Percentiles rank a stretch among this genome's conserved stretches.
phyloP scores from a whole-genome alignment of 2,113 vertebrate genomes.

The Vulpes vulpes region DNA sequence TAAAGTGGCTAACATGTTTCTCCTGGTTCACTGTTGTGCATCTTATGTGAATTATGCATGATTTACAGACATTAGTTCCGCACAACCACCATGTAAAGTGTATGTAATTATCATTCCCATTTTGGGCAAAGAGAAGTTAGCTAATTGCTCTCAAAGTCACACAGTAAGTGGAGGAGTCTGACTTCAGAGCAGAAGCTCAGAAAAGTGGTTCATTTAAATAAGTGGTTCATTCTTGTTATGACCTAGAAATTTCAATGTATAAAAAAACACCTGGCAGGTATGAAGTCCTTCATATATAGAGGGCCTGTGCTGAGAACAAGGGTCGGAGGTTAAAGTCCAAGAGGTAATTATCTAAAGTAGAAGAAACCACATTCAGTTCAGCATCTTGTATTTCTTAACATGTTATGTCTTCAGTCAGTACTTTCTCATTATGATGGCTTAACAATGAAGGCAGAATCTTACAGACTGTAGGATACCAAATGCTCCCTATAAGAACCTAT shows the following conservation, averaged over 20 bases:
- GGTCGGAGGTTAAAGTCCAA: slow-evolving; percentile 18
- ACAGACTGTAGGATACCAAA: neutral
- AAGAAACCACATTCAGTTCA: neutral
- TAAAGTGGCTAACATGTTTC: neutral
- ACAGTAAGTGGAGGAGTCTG: neutral
- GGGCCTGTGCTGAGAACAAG: neutral
- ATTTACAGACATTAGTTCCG: neutral
- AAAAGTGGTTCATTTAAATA: neutral
- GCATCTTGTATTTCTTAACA: neutral
- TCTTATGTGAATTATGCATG: neutral
- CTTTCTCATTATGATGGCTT: slow-evolving; percentile 26
- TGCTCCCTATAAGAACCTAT: slow-evolving; percentile 16
- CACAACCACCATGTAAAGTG: neutral
- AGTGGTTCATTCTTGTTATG: neutral
- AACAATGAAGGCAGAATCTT: neutral
- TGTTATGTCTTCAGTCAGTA: neutral
- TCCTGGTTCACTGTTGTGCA: neutral
- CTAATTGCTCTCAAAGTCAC: slow-evolving; percentile 9
- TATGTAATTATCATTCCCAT: neutral
- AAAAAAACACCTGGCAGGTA: neutral
- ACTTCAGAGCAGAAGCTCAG: slow-evolving; percentile 40
- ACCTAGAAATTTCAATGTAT: neutral
- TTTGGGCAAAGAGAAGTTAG: slow-evolving; percentile 49
- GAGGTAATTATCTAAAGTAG: neutral
- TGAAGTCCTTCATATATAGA: neutral